Base-by-base conservation (phyloP, 2,888 invertebrate genomes). In the Drosophila sordidapex region DNA sequence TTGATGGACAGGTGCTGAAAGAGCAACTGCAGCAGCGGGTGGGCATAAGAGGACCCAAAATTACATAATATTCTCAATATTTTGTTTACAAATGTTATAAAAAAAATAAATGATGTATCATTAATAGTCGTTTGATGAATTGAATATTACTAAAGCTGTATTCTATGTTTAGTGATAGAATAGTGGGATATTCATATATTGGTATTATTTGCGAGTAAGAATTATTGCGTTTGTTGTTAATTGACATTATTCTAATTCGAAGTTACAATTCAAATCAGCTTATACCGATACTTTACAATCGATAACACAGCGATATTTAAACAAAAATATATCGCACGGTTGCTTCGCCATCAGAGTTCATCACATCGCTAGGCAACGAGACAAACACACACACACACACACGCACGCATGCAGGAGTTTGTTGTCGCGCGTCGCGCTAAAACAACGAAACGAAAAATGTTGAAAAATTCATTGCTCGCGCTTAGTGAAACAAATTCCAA, bases 21-120 rank as follows among this genome's bases (percentile, higher is more conserved):
- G 92, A 93, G 62, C 92, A 94, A 67, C 72, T 95, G n/a, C 93
- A 94, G 25, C 91, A 91, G 66, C 94, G 94, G 79, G 92, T 95
- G 27, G 94, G 92, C 77, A 95, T 95, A 90, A 93, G 91, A 77
- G 95, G 95, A 1, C 94, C 95, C 21, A 90, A 84, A 77, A 74
- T 91, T 40, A 91, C 91, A 11, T 90, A 76, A 74, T 63, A 70
- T 15, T 8, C 4, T 21, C 13, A 4, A 18, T 52, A 1, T 33
- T 21, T 48, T 36, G 10, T 40, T 40, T 21, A 21, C 21, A 43
- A 43, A 43, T 21, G 43, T 11, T 13, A 6, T 21, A 43, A 13
- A 43, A 13, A 21, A 43, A 21, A 21, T 11, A 2, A 43, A 43
- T 5, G 11, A 21, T 21, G 21, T 21, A 1, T 43, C 21, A 35